Evolutionary conservation across 2,797 vertebrate genomes (phyloP).

Genomic region (Pangasius krempfi): DNA sequence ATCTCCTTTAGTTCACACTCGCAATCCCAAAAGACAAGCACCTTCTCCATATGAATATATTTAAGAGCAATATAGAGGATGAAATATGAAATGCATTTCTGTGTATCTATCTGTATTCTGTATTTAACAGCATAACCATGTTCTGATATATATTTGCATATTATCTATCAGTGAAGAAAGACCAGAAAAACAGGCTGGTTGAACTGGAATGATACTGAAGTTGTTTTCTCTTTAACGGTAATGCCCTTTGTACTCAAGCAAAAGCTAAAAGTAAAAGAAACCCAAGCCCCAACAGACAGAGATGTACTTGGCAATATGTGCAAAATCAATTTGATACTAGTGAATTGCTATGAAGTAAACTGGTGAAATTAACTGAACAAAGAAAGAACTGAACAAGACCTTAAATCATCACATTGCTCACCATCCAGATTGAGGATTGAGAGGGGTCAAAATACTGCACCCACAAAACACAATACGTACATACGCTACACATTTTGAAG

Average conservation of each 20-base stretch:
- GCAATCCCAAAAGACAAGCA: conserved; percentile 69
- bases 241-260: neutral
- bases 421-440: no score
- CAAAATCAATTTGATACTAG: neutral
- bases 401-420: neutral
- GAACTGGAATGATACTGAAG: neutral
- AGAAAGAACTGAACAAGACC: neutral
- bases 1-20: conserved; percentile 70
- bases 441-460: neutral
- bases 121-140: neutral
- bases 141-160: neutral
- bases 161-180: neutral
- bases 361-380: neutral
- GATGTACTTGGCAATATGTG: neutral
- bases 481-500: neutral
- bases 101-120: neutral
- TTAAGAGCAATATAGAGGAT: neutral
- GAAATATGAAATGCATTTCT: neutral
- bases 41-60: conserved; percentile 70
- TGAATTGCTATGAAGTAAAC: neutral
- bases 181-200: conserved; percentile 23
- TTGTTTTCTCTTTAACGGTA: neutral
- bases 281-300: neutral
- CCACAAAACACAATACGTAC: neutral
- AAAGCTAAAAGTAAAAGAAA: neutral